These are phyloP conservation scores for Crotalus helleri DNA, from an alignment of 2,113 vertebrate genomes.

Conservation along the genomic window DNA sequence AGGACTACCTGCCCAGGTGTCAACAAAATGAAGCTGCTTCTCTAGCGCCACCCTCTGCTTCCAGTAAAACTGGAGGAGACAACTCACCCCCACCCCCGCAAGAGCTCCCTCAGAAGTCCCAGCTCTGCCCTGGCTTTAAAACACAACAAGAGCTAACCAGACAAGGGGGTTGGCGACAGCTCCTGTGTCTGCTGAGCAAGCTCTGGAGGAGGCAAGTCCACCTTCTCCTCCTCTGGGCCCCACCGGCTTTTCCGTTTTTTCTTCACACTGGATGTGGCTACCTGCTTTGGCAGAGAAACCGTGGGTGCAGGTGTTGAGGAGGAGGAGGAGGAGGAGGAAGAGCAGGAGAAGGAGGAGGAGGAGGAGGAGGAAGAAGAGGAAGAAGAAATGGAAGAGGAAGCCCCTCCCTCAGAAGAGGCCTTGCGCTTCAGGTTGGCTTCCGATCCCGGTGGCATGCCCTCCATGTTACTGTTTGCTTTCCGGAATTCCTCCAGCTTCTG, in stretches of 20 bases:
- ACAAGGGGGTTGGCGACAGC: conserved; percentile 65
- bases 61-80: neutral
- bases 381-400: neutral
- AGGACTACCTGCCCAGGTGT: neutral
- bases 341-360: neutral
- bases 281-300: neutral
- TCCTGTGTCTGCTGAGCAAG: conserved; percentile 62
- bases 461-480: conserved; percentile 55
- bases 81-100: neutral
- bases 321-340: fast-evolving
- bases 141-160: conserved; percentile 53
- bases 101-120: neutral
- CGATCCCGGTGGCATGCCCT: neutral
- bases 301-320: neutral
- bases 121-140: neutral
- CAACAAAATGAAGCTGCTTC: conserved; percentile 26
- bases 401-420: conserved; percentile 37
- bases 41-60: conserved; percentile 27
- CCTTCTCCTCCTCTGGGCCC: conserved; percentile 91
- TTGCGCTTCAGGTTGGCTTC: conserved; percentile 53
- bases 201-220: conserved; percentile 77
- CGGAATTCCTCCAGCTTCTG: conserved; percentile 85
- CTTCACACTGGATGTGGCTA: conserved; percentile 60
- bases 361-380: neutral
- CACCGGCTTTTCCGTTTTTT: conserved; percentile 94